Evolutionary conservation across 2,113 vertebrate genomes (phyloP).

Genomic region (Corythaixoides concolor): DNA sequence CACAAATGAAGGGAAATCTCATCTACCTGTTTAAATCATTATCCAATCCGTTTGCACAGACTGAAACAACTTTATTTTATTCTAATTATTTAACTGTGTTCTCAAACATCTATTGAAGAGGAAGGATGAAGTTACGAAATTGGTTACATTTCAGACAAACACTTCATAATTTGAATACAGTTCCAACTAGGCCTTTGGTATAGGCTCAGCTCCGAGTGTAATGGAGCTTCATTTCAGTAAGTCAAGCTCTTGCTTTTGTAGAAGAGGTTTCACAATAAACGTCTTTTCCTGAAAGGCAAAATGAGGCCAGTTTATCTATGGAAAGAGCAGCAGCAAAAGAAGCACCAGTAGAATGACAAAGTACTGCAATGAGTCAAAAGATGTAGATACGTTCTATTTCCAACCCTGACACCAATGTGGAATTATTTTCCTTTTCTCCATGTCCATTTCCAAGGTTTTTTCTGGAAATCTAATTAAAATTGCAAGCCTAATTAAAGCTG

Average conservation of each 20-base stretch:
- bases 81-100: neutral
- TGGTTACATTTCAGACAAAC: neutral
- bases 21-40: constrained; percentile 13
- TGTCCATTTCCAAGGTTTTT: neutral
- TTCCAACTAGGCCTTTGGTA: neutral
- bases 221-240: neutral
- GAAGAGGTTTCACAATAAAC: neutral
- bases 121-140: neutral
- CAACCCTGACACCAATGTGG: neutral
- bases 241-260: neutral
- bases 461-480: constrained; percentile 37
- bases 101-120: neutral
- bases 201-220: neutral
- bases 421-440: neutral
- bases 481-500: neutral
- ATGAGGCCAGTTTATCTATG: neutral
- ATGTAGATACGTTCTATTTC: neutral
- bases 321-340: neutral
- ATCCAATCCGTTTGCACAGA: neutral
- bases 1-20: neutral
- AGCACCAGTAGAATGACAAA: neutral
- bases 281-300: constrained; percentile 6
- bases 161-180: neutral
- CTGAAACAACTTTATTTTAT: neutral
- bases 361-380: neutral